Base-by-base conservation (phyloP, 2,113 vertebrate species). In the Sporophila hypoxantha region DNA sequence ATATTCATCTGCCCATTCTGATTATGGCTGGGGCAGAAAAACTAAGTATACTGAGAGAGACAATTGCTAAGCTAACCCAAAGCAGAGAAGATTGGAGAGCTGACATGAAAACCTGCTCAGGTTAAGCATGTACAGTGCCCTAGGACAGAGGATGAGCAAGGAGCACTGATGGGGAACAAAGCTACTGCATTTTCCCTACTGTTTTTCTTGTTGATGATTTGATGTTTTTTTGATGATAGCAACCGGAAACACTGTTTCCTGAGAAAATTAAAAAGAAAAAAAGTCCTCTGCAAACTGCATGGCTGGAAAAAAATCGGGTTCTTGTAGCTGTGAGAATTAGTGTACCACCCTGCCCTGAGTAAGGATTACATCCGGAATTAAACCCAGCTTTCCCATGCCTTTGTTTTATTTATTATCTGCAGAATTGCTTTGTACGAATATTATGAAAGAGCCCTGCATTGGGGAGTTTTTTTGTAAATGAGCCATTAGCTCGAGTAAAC, bases 401-500 rank as follows among this genome's bases (percentile, higher is more conserved):
- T 90, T 82, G 56, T 53, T 92, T 90, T 81, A 67, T 91, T 94
- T 94, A 69, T 88, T 73, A 83, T 91, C 89, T 61, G 39, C 80
- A 82, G 59, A 75, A 87, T 12, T 73, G 65, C 74, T 78, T 79
- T 75, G 67, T 71, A 50, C 14, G 66, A 88, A 62, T 73, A 79
- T 78, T 77, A 56, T 41, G 67, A 71, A 82, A 82, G 87, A 91
- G 86, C 80, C 67, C 64, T 50, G 62, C 59, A 61, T 32, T 56
- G 90, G 83, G 87, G 74, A 94, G 12, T 19, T 85, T 87, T 90
- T 89, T 82, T 68, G 66, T 55, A 91, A 76, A 53, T 82, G 91
- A 96, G 81, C 56, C 65, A 25, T 53, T 37, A 73, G 37, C 49
- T 64, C 44, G 59, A 76, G 74, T 73, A 84, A 93, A 85, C 62